Percentiles rank a stretch among this genome's conserved stretches.
These are phyloP conservation scores for Trematomus bernacchii DNA, from an alignment of 2,797 vertebrate genomes.

Conservation along the genomic window DNA sequence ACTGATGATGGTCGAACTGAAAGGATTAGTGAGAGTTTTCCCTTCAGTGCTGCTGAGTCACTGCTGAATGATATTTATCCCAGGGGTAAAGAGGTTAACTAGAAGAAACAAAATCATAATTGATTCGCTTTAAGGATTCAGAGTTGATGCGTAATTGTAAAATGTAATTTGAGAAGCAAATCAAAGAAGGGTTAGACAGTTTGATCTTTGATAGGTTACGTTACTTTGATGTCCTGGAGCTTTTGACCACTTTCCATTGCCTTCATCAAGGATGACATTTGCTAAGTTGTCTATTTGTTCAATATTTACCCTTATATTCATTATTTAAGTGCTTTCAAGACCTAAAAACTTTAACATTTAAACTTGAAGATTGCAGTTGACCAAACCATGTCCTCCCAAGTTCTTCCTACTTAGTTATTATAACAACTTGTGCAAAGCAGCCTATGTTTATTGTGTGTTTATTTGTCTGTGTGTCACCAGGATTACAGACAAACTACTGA, in stretches of 20 bases:
- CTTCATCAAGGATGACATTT: background rate
- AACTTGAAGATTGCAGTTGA: background rate
- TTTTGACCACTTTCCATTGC: background rate
- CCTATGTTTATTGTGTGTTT: too few species aligned
- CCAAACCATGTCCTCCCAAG: background rate
- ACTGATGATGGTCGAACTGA: constrained; percentile 14
- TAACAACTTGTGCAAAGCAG: too few species aligned
- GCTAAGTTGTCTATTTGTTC: background rate
- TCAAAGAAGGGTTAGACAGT: background rate
- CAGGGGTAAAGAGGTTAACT: background rate
- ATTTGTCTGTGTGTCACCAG: too few species aligned
- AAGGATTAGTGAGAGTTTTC: background rate
- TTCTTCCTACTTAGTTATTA: constrained; percentile 7
- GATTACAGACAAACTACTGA: too few species aligned
- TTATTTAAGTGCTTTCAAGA: too few species aligned
- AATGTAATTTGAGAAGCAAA: background rate
- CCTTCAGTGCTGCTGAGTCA: constrained; percentile 17
- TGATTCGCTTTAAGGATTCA: too few species aligned
- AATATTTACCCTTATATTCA: too few species aligned
- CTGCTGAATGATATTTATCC: background rate
- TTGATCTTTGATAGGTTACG: background rate
- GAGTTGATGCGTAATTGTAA: background rate
- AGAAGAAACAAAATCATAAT: background rate
- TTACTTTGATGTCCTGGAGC: background rate
- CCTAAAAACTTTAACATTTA: too few species aligned